Evolutionary conservation across 2,888 invertebrate species (phyloP).

Genomic region (Macaria notata): DNA sequence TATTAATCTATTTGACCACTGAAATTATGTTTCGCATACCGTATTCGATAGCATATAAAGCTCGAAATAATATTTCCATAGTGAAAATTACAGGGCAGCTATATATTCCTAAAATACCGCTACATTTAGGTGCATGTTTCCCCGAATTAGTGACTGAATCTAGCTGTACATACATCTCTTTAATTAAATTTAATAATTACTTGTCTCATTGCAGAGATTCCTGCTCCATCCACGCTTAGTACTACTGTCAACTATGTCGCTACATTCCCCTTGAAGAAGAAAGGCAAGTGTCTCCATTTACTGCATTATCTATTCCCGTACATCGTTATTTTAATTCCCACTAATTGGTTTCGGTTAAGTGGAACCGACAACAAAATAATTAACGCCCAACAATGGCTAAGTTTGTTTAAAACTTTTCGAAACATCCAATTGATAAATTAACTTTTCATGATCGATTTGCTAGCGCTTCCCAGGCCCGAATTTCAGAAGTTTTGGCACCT

Average conservation of each 20-base stretch:
- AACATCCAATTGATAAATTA: constrained; percentile 48
- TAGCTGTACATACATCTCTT: too few species aligned
- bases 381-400: constrained; percentile 38
- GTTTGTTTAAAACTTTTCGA: constrained; percentile 50
- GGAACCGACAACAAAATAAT: constrained; percentile 45
- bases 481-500: constrained; percentile 57
- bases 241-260: constrained; percentile 80
- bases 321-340: constrained; percentile 18
- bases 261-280: constrained; percentile 83
- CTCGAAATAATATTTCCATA: too few species aligned
- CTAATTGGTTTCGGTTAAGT: constrained; percentile 27
- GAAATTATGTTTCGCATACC: too few species aligned
- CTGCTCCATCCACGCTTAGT: constrained; percentile 90
- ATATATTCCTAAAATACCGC: too few species aligned
- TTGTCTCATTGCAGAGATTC: constrained; percentile 86
- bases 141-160: too few species aligned
- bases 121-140: too few species aligned
- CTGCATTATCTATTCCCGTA: constrained; percentile 10
- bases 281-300: constrained; percentile 71
- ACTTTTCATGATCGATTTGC: constrained; percentile 58
- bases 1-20: too few species aligned
- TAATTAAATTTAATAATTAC: too few species aligned
- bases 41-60: too few species aligned
- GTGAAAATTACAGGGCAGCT: too few species aligned
- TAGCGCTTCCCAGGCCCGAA: constrained; percentile 36